A percentile compares a stretch with the other conserved stretches of the same genome.
phyloP scores from a whole-genome alignment of 1,140 invertebrate species.

The Globodera rostochiensis region DNA sequence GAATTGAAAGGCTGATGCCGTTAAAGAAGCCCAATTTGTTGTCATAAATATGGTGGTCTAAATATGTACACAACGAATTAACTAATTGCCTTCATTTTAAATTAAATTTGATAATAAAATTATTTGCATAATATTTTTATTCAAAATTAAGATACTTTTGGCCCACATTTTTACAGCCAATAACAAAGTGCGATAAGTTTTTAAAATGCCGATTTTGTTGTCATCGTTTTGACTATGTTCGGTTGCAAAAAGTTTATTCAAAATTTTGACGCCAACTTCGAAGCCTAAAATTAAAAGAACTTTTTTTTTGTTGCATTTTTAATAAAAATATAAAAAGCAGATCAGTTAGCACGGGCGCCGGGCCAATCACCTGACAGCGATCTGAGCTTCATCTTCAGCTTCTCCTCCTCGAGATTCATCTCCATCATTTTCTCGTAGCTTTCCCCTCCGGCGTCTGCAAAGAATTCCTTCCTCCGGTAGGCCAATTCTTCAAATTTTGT shows the following conservation, averaged over 20 bases:
- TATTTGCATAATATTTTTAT: background rate
- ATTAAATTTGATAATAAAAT: background rate
- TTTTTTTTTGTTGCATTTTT: background rate
- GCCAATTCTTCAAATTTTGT: background rate
- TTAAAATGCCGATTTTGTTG: background rate
- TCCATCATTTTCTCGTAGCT: background rate
- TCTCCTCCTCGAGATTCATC: background rate
- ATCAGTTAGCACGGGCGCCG: too few relatives aligned
- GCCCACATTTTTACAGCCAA: background rate
- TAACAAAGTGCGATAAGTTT: background rate
- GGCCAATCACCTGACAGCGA: background rate
- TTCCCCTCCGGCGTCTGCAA: background rate
- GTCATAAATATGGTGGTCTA: constrained; percentile 9
- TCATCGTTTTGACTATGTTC: background rate
- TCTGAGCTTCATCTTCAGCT: background rate
- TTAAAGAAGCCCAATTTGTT: constrained; percentile 15
- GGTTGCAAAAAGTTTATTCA: background rate
- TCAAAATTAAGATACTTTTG: background rate
- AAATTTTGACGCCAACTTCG: background rate
- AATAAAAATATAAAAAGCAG: background rate
- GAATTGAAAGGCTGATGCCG: background rate
- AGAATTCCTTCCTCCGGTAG: background rate
- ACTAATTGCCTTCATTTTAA: background rate
- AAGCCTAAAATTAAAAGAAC: background rate
- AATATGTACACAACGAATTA: background rate